Evolutionary conservation across 1,140 invertebrate species (phyloP), one percentile per base, ranked within the genome.

Genomic region (Trachelipus rathkii): DNA sequence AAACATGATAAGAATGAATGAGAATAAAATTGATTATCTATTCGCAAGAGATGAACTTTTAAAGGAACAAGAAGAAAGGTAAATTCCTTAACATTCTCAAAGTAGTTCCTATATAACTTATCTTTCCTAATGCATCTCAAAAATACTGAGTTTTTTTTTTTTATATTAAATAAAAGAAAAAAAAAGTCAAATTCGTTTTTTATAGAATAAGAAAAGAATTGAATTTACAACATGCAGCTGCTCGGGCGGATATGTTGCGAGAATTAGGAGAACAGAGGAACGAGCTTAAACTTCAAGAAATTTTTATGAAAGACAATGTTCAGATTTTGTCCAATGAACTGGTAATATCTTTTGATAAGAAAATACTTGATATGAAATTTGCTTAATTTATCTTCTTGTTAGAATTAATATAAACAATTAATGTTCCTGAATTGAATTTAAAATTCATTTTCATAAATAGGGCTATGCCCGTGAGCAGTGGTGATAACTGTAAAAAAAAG

Each of bases 1-100:
- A 60, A 19, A 19, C 11, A 8, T n/a, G n/a, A n/a, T 60, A 15
- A 60, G 8, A 60, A 19, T 13, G 4, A 13, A 15, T 19, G 50
- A 19, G 19, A 60, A 60, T 2, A 60, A 60, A 60, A 4, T 60
- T 60, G 50, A 60, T 8, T 60, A 15, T 8, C 1, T 60, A 4
- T 60, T 60, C 19, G 50, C 50, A 13, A 60, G 50, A 60, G 50
- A 60, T 60, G 50, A 60, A 60, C 50, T 60, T 19, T 19, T 60
- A 19, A 60, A 60, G 19, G 50, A 60, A 60, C 50, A 60, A 60
- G 50, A 60, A 60, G 50, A 60, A 60, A 60, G 50, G 50, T 60
- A 60, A 10, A 15, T 50, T 50, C n/a, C n/a, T n/a, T n/a, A 15
- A 60, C 19, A 60, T 15, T 60, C 11, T 19, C 50, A 60, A 60